Evolutionary conservation across 2,113 vertebrate species (phyloP), one percentile per base, ranked within the genome.

Genomic region (Chlorocebus sabaeus): DNA sequence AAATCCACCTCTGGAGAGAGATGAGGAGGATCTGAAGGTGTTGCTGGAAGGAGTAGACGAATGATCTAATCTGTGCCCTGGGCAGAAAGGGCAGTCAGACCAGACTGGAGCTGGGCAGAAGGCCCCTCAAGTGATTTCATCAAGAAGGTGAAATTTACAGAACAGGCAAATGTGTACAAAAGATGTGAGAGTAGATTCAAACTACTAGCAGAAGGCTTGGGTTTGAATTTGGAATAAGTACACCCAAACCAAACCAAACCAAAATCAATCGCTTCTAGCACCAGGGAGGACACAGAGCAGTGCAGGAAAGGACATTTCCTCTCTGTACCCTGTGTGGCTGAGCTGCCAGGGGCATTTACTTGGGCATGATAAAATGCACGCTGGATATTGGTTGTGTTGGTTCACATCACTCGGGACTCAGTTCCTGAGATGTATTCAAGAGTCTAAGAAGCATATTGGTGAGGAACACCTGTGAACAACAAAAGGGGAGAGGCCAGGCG

Each of bases 311-410:
- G 8, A 8, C 16, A 8, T 50, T 61, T 43, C 38, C 50, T 43
- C 80, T 55, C 11, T 7, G 6, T 2, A 13, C 11, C 11, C 17
- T 0, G 16, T 0, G 1, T 2, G 20, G 5, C 32, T 45, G 12
- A 7, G 25, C n/a, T 55, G 38, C 2, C 7, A 72, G 20, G 8
- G 32, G 35, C 12, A 2, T 57, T 43, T 57, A 8, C 80, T 16
- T 27, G 38, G 57, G 79, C 6, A 3, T 17, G 1, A 6, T 75
- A 64, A 70, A 6, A 3, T n/a, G 23, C 45, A 75, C 30, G 6
- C 25, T 35, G 75, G 32, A 14, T 43, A 14, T 45, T 40, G 50
- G 43, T 64, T 0, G 14, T 80, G 32, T 43, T 18, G 3, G 27
- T 38, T 57, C 73, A 8, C 55, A 38, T 72, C 17, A 20, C 55